Conservation (phyloP, 2,888 invertebrate genomes). For the Andrena hattorfiana region DNA sequence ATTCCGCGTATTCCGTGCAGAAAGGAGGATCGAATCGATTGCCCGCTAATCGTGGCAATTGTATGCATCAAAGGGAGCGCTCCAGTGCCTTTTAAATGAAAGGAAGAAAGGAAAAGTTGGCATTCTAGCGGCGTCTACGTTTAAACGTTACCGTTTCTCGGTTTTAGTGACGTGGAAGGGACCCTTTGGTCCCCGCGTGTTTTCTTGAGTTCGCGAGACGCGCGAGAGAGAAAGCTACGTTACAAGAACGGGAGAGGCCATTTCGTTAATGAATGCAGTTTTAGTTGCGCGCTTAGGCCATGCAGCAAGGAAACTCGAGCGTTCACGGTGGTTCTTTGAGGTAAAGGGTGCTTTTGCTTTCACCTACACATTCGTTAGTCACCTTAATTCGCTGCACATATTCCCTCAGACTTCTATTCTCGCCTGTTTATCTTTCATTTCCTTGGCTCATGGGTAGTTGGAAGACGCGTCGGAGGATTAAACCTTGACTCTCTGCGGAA, state of each 20-base stretch:
- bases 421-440: conserved; percentile 49
- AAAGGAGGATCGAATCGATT: conserved; percentile 24
- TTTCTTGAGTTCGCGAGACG: conserved; percentile 31
- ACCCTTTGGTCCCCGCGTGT: conserved; percentile 24
- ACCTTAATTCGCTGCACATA: conserved; percentile 34
- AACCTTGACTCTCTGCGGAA: conserved; percentile 17
- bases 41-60: conserved; percentile 30
- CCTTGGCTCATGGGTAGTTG: conserved; percentile 38
- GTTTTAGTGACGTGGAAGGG: conserved; percentile 42
- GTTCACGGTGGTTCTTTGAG: background rate
- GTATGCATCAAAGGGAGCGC: conserved; percentile 30
- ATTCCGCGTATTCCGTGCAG: background rate
- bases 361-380: conserved; percentile 38
- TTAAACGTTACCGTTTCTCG: conserved; percentile 20
- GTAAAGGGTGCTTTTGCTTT: conserved; percentile 12
- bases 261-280: conserved; percentile 63
- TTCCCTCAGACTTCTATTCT: conserved; percentile 26
- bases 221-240: conserved; percentile 17
- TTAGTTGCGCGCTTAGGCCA: conserved; percentile 42
- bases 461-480: conserved; percentile 29
- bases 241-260: conserved; percentile 16
- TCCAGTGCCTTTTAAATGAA: conserved; percentile 27
- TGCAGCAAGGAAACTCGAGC: conserved; percentile 10
- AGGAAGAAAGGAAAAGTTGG: conserved; percentile 11
- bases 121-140: conserved; percentile 31